These are phyloP conservation scores for Deroplatys truncata DNA, from an alignment of 2,888 invertebrate species.

Conservation along the genomic window DNA sequence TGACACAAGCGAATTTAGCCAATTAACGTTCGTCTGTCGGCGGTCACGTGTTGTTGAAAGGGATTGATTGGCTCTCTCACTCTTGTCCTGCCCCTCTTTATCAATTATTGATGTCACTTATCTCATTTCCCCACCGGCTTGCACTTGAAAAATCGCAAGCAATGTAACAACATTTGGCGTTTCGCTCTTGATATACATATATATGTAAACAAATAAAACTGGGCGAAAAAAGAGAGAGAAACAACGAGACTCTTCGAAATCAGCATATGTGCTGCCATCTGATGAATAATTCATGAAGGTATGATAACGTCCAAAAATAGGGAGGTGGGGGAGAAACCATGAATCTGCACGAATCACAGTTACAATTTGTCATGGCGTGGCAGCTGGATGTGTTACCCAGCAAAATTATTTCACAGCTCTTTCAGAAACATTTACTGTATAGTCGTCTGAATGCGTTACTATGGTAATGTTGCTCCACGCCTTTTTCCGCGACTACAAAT, in stretches of 20 bases:
- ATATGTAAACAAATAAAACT: background rate
- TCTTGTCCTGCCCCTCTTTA: conserved; percentile 4
- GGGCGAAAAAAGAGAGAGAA: background rate
- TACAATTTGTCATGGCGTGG: background rate
- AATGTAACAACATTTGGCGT: conserved; percentile 7
- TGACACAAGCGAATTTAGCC: conserved; percentile 24
- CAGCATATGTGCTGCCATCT: background rate
- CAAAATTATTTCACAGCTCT: background rate
- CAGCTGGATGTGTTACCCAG: background rate
- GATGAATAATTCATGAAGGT: background rate
- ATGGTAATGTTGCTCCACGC: background rate
- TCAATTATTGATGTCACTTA: conserved; percentile 29
- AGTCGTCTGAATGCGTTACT: background rate
- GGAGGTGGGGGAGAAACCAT: background rate
- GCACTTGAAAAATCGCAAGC: conserved; percentile 7
- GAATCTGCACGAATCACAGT: background rate
- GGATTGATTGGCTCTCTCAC: conserved; percentile 2
- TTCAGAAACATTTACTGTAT: background rate
- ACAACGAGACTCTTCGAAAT: background rate
- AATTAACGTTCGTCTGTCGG: conserved; percentile 25
- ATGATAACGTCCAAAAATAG: background rate
- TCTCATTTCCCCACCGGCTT: conserved; percentile 26
- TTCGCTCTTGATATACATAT: background rate
- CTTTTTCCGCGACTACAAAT: background rate
- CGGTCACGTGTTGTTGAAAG: conserved; percentile 24